phyloP scores from a whole-genome alignment of 1,140 invertebrate genomes.

The Hetaerina americana region DNA sequence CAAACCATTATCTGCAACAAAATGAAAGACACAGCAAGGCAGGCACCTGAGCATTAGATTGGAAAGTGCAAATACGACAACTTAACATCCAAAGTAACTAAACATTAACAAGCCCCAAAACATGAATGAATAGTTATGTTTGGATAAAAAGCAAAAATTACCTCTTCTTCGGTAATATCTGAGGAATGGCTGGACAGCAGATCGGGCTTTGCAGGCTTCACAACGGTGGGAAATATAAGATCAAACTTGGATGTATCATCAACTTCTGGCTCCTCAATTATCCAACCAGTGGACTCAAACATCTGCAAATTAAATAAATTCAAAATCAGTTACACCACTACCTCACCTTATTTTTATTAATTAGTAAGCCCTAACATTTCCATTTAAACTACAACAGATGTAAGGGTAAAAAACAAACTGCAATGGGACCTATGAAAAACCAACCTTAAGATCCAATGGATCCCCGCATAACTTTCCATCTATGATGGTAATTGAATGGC shows the following conservation, averaged over 20 bases:
- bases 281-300: constrained; percentile 76
- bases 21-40: too few species aligned
- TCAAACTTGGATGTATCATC: constrained; percentile 77
- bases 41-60: too few species aligned
- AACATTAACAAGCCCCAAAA: too few species aligned
- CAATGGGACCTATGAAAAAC: constrained; percentile 3
- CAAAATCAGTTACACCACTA: background rate
- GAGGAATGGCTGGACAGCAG: constrained; percentile 6
- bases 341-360: background rate
- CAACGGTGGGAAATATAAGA: constrained; percentile 72
- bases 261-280: constrained; percentile 75
- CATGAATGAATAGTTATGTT: too few species aligned
- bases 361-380: background rate
- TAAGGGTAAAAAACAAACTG: constrained; percentile 3
- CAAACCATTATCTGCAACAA: too few species aligned
- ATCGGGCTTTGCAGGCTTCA: constrained; percentile 41
- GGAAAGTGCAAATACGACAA: too few species aligned
- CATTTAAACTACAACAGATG: background rate
- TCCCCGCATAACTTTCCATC: constrained; percentile 63
- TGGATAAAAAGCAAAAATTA: constrained; percentile 24
- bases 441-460: constrained; percentile 62
- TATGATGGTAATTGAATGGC: constrained; percentile 70
- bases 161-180: constrained; percentile 26
- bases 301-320: constrained; percentile 33
- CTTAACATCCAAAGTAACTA: too few species aligned